Conservation (phyloP, 1,140 invertebrate species). For the Plodia interpunctella region DNA sequence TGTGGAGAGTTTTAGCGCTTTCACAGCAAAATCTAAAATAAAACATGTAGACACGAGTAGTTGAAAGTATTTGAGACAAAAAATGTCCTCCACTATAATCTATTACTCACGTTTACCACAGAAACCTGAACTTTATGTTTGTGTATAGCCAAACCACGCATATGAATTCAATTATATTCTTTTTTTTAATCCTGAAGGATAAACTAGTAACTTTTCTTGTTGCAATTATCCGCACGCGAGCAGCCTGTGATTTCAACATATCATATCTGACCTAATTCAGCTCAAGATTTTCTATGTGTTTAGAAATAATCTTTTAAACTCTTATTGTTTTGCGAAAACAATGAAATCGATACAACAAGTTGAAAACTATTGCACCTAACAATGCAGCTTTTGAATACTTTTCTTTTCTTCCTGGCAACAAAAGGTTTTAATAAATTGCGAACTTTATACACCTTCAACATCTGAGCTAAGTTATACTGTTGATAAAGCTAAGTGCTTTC, state of each 20-base stretch:
- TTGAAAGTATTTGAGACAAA: too few relatives aligned
- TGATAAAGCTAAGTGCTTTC: not conserved
- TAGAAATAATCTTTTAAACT: not conserved
- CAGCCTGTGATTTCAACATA: too few relatives aligned
- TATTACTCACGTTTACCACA: too few relatives aligned
- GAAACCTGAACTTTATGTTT: too few relatives aligned
- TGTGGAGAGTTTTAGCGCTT: not conserved
- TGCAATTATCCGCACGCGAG: too few relatives aligned
- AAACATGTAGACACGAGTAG: too few relatives aligned
- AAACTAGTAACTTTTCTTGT: too few relatives aligned
- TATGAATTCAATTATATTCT: too few relatives aligned
- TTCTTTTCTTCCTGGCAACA: not conserved
- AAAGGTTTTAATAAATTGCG: constrained; percentile 4
- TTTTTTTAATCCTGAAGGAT: too few relatives aligned
- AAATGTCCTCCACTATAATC: too few relatives aligned
- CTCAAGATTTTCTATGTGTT: not conserved
- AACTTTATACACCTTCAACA: not conserved
- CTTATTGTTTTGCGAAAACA: not conserved
- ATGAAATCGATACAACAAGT: constrained; percentile 4
- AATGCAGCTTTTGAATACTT: not conserved
- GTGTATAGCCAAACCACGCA: too few relatives aligned
- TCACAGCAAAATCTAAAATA: not conserved
- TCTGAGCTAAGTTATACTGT: not conserved
- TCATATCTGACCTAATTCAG: too few relatives aligned
- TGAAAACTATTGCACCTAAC: constrained; percentile 5